Conservation (phyloP, 2,888 invertebrate genomes). For the Taphrorychus bicolor region DNA sequence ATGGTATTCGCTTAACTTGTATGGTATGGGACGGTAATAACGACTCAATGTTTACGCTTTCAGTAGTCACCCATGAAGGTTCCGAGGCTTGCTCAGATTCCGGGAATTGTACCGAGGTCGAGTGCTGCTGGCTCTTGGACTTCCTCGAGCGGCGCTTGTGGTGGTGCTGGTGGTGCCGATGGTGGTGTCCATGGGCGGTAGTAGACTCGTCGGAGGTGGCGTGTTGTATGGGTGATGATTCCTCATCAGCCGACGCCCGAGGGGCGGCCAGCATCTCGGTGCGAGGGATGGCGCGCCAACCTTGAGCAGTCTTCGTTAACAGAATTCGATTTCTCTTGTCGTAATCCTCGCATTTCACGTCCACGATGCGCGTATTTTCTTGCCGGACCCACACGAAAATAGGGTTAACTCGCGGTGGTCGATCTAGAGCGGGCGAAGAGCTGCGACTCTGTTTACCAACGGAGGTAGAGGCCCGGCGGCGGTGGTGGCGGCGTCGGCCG, state of each 20-base stretch:
- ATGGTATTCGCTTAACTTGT: slow-evolving; percentile 58
- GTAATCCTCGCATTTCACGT: slow-evolving; percentile 87
- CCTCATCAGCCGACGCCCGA: slow-evolving; percentile 58
- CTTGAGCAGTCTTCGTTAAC: slow-evolving; percentile 79
- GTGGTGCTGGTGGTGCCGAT: slow-evolving; percentile 50
- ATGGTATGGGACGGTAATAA: slow-evolving; percentile 70
- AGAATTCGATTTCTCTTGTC: slow-evolving; percentile 85
- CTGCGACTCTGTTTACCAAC: slow-evolving; percentile 42
- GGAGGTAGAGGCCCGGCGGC: slow-evolving; percentile 55
- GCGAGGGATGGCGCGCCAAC: slow-evolving; percentile 84
- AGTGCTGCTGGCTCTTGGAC: slow-evolving; percentile 53
- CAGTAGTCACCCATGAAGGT: slow-evolving; percentile 34
- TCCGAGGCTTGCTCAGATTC: slow-evolving; percentile 43
- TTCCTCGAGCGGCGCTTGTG: slow-evolving; percentile 49
- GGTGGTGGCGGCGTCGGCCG: slow-evolving; percentile 56
- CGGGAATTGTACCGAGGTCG: slow-evolving; percentile 57
- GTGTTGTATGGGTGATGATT: slow-evolving; percentile 40
- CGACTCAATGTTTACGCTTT: slow-evolving; percentile 64
- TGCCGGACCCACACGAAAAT: slow-evolving; percentile 87
- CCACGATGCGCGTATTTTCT: slow-evolving; percentile 79
- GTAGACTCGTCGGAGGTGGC: not conserved
- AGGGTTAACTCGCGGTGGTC: slow-evolving; percentile 75
- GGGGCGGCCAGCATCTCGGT: slow-evolving; percentile 68
- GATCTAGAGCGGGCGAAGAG: slow-evolving; percentile 54
- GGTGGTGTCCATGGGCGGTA: slow-evolving; percentile 41